phyloP scores from a whole-genome alignment of 2,797 vertebrate species.

The Ceryle rudis region DNA sequence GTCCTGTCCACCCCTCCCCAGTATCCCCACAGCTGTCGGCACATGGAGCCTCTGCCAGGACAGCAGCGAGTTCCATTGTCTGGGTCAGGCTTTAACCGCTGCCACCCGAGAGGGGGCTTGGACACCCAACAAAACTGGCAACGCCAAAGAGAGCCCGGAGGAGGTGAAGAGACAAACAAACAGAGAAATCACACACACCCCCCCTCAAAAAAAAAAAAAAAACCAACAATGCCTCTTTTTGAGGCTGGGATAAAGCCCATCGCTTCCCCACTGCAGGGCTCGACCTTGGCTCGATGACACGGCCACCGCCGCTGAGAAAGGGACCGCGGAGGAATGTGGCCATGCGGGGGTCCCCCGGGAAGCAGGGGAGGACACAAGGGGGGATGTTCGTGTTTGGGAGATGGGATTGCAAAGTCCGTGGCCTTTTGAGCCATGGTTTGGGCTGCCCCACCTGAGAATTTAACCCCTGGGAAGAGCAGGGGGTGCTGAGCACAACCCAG shows the following conservation, averaged over 20 bases:
- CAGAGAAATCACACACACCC: neutral
- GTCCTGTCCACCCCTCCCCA: neutral
- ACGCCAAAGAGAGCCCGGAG: neutral
- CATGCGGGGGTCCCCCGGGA: accelerated
- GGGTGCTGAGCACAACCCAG: accelerated
- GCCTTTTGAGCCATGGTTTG: accelerated
- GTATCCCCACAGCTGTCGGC: neutral
- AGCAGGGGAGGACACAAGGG: accelerated
- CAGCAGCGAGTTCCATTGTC: slow-evolving; percentile 24
- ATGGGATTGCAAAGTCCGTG: neutral
- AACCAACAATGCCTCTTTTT: neutral
- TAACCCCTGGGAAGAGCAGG: neutral
- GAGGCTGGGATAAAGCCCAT: neutral
- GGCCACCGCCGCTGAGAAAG: neutral
- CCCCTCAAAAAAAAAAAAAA: neutral
- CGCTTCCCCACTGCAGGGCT: neutral
- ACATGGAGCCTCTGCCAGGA: neutral
- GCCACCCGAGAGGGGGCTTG: neutral
- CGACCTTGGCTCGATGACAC: neutral
- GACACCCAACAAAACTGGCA: slow-evolving; percentile 1
- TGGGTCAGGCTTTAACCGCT: neutral
- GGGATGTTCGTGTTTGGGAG: neutral
- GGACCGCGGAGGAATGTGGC: neutral
- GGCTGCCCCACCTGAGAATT: neutral
- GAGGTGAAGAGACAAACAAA: neutral